phyloP scores from a whole-genome alignment of 2,113 vertebrate species.

The Struthio camelus region DNA sequence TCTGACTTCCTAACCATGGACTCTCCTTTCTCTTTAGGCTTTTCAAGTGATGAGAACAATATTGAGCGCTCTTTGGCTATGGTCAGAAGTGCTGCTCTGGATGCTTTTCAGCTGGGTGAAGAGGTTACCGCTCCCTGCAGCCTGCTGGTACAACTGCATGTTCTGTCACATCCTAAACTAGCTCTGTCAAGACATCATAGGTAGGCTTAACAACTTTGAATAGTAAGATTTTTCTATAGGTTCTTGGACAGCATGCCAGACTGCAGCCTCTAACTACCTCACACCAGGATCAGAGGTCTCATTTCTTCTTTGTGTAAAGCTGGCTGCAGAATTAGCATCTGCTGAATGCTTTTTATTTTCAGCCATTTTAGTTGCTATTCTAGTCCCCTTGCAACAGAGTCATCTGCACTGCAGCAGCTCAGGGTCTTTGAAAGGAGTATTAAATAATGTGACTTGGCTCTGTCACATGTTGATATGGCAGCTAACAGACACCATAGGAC shows the following conservation, averaged over 20 bases:
- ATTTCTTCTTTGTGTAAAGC: background rate
- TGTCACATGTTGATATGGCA: background rate
- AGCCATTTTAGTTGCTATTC: background rate
- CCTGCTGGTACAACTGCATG: background rate
- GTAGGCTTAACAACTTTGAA: background rate
- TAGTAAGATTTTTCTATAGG: background rate
- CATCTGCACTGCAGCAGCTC: background rate
- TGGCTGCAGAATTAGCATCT: background rate
- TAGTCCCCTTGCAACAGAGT: background rate
- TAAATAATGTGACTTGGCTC: background rate
- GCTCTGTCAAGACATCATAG: background rate
- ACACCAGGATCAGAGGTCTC: background rate
- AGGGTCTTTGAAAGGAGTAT: background rate
- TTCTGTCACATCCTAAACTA: background rate
- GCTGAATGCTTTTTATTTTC: background rate
- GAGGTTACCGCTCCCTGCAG: background rate
- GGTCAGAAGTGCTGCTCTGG: background rate
- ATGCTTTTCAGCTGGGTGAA: background rate
- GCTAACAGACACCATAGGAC: background rate
- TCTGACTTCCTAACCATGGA: background rate
- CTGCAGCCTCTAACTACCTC: background rate
- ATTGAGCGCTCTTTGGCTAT: background rate
- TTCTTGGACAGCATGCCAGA: background rate
- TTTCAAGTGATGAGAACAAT: background rate
- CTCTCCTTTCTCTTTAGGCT: background rate